phyloP scores from a whole-genome alignment of 2,797 vertebrate genomes.

The Pangasius djambal region DNA sequence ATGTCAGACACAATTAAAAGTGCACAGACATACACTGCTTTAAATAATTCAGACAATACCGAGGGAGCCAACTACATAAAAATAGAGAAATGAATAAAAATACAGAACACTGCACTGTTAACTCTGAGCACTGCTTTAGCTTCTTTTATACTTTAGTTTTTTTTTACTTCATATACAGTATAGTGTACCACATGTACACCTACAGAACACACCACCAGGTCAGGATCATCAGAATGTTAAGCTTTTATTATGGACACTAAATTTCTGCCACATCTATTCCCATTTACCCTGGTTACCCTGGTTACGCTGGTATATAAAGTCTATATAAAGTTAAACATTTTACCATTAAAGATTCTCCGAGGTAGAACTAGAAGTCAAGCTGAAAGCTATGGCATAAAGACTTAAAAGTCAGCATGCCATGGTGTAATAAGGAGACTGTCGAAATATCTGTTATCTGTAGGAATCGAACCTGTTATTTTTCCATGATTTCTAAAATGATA shows the following conservation, averaged over 20 bases:
- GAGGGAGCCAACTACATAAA: background rate
- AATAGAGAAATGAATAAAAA: conserved; percentile 63
- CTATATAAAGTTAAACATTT: background rate
- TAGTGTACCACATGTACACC: background rate
- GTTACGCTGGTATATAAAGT: background rate
- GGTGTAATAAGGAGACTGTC: too few relatives aligned
- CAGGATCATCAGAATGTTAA: background rate
- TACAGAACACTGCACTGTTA: conserved; percentile 61
- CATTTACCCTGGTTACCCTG: background rate
- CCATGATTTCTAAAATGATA: too few relatives aligned
- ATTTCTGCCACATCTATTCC: background rate
- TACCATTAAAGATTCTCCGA: background rate
- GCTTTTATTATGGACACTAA: background rate
- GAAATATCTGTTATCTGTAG: background rate
- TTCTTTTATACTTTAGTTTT: background rate
- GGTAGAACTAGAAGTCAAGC: too few relatives aligned
- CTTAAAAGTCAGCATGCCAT: too few relatives aligned
- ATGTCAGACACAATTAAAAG: conserved; percentile 77
- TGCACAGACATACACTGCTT: conserved; percentile 60
- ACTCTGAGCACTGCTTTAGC: background rate
- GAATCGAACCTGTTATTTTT: too few relatives aligned
- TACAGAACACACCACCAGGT: too few relatives aligned
- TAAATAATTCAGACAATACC: conserved; percentile 76
- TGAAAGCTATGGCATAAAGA: too few relatives aligned
- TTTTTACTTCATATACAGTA: background rate